Conservation (phyloP, 2,888 invertebrate genomes). For the Hypselothyrea guttata region DNA sequence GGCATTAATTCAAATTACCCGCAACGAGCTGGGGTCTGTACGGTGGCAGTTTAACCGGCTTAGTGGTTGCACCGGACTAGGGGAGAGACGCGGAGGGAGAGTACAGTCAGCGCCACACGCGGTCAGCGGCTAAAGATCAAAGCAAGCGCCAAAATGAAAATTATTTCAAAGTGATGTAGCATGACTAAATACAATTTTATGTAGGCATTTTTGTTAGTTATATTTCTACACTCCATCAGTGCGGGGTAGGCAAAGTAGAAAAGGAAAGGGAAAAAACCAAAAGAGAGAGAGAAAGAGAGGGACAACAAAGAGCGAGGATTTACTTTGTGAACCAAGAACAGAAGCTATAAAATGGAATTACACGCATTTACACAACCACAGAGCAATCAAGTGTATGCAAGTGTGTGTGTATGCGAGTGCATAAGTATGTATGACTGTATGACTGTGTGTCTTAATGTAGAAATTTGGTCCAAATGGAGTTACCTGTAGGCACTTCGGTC, state of each 20-base stretch:
- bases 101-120: constrained; percentile 54
- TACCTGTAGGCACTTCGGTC: constrained; percentile 52
- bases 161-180: constrained; percentile 82
- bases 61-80: constrained; percentile 29
- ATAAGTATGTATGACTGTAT: constrained; percentile 15
- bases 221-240: constrained; percentile 53
- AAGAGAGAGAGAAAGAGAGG: neutral
- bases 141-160: constrained; percentile 79
- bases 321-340: constrained; percentile 55
- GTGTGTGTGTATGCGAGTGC: constrained; percentile 15
- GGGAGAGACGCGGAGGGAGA: constrained; percentile 9
- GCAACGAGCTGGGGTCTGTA: constrained; percentile 57
- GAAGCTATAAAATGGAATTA: constrained; percentile 79
- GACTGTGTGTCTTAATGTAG: constrained; percentile 65
- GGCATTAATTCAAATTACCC: constrained; percentile 71
- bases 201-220: constrained; percentile 57
- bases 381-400: constrained; percentile 53
- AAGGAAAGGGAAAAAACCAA: neutral
- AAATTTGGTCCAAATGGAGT: constrained; percentile 65
- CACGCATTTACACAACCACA: constrained; percentile 72
- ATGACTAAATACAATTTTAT: constrained; percentile 82
- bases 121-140: constrained; percentile 76
- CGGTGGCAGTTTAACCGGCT: constrained; percentile 68
- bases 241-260: constrained; percentile 4
- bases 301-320: neutral